phyloP scores from a whole-genome alignment of 1,140 invertebrate species.

The Meloidogyne floridensis region DNA sequence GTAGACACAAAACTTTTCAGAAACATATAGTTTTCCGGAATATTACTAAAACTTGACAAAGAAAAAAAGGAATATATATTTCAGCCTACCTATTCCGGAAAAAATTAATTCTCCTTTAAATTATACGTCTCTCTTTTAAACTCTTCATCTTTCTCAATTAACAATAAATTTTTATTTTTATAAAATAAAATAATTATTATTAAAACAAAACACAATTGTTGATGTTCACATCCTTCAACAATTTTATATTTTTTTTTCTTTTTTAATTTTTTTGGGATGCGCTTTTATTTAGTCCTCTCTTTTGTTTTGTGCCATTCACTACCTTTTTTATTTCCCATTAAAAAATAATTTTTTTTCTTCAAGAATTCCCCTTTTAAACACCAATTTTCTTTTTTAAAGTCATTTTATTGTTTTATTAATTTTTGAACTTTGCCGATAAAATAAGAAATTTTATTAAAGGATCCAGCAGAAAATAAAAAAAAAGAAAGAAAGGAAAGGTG shows the following conservation, averaged over 20 bases:
- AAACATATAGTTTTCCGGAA: no score
- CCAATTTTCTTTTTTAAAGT: conserved; percentile 2
- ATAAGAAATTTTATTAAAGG: not conserved
- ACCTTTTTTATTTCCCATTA: conserved; percentile 8
- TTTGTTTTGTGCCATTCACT: not conserved
- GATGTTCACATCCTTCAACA: not conserved
- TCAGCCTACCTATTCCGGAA: no score
- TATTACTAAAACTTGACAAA: no score
- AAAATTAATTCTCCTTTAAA: not conserved
- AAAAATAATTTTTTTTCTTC: conserved; percentile 3
- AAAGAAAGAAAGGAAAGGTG: not conserved
- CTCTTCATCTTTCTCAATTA: not conserved
- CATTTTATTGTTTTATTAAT: conserved; percentile 5
- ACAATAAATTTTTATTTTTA: conserved; percentile 7
- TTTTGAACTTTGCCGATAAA: conserved; percentile 9
- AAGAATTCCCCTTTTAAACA: not conserved
- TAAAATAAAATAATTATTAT: not conserved
- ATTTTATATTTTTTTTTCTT: not conserved
- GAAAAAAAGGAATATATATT: no score
- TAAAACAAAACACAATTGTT: not conserved
- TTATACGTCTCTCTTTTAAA: not conserved
- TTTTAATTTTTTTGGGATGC: not conserved
- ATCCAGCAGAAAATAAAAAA: conserved; percentile 3
- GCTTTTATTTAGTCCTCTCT: not conserved
- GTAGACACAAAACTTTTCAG: no score